Percentiles rank a stretch among this genome's conserved stretches.
These are phyloP conservation scores for Rostratula benghalensis DNA, from an alignment of 2,113 vertebrate genomes.

Conservation along the genomic window DNA sequence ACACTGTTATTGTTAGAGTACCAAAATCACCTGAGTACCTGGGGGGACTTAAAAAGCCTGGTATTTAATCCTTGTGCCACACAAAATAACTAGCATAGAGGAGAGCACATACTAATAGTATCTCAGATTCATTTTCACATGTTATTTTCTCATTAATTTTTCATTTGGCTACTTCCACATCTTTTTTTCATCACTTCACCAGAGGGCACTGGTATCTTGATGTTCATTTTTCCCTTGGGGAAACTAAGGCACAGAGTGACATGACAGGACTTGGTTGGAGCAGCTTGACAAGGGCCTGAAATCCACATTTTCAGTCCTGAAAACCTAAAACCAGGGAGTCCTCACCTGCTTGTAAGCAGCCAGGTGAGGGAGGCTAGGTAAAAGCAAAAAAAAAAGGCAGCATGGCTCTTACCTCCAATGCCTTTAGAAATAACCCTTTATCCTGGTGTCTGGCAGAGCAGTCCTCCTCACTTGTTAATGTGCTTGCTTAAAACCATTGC, in stretches of 20 bases:
- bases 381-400: not conserved
- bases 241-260: not conserved
- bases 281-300: not conserved
- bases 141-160: not conserved
- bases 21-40: not conserved
- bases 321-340: not conserved
- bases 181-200: not conserved
- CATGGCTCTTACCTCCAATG: not conserved
- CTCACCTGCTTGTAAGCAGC: not conserved
- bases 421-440: not conserved
- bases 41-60: accelerated
- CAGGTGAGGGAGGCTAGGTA: not conserved
- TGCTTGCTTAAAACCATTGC: not conserved
- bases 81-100: not conserved
- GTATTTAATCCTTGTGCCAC: not conserved
- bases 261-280: not conserved
- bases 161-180: not conserved
- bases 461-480: not conserved
- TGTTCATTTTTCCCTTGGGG: not conserved
- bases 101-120: not conserved
- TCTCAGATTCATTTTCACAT: not conserved
- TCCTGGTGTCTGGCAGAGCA: not conserved
- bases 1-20: not conserved
- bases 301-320: not conserved
- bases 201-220: not conserved